Percentiles rank a stretch among this genome's conserved stretches.
Conservation (phyloP, 1,140 invertebrate genomes). For the Zaprionus kolodkinae region DNA sequence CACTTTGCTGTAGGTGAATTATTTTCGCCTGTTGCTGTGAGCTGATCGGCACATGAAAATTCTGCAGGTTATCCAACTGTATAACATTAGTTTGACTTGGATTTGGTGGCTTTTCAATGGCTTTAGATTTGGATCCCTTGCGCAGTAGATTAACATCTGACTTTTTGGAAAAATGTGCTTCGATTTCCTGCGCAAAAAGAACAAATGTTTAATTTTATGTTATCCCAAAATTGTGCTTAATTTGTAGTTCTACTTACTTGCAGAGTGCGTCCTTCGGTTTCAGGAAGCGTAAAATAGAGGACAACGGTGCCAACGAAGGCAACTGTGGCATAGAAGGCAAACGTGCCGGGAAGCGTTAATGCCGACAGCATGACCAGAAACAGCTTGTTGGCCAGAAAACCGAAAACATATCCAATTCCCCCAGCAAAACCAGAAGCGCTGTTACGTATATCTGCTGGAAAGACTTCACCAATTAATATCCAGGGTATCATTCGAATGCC, state of each 20-base stretch:
- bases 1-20: slow-evolving; percentile 79
- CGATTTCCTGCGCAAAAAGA: slow-evolving; percentile 86
- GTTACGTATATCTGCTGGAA: slow-evolving; percentile 87
- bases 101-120: slow-evolving; percentile 43
- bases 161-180: slow-evolving; percentile 88
- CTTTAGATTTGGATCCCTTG: slow-evolving; percentile 38
- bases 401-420: slow-evolving; percentile 89
- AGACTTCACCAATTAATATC: slow-evolving; percentile 91
- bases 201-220: background rate
- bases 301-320: slow-evolving; percentile 87
- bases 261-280: slow-evolving; percentile 93
- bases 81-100: slow-evolving; percentile 43
- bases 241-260: slow-evolving; percentile 55
- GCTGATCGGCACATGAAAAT: slow-evolving; percentile 73
- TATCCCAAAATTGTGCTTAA: background rate
- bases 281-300: slow-evolving; percentile 85
- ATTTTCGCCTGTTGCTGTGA: slow-evolving; percentile 71
- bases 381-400: slow-evolving; percentile 89
- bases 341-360: slow-evolving; percentile 88
- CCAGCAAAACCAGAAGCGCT: slow-evolving; percentile 88
- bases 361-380: slow-evolving; percentile 88
- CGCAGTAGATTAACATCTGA: slow-evolving; percentile 65
- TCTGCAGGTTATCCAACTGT: slow-evolving; percentile 65
- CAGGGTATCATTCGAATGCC: slow-evolving; percentile 90
- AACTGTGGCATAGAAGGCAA: slow-evolving; percentile 86